A percentile compares a stretch with the other conserved stretches of the same genome.
Evolutionary conservation across 2,888 invertebrate species (phyloP).

Genomic region (Cepaea hortensis): DNA sequence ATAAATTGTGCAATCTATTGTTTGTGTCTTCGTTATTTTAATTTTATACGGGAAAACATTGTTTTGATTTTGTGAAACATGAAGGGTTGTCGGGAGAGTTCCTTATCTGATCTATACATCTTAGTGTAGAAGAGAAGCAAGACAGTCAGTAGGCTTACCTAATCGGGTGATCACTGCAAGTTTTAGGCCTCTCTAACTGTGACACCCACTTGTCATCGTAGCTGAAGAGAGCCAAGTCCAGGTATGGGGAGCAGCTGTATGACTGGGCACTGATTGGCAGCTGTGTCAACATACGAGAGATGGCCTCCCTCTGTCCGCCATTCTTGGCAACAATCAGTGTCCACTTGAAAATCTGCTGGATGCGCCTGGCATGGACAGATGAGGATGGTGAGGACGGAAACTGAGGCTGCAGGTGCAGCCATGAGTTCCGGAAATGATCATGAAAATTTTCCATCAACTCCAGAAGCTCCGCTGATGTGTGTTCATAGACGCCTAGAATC

Average conservation of each 20-base stretch:
- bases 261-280: conserved; percentile 96
- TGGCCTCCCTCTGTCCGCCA: conserved; percentile 92
- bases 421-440: conserved; percentile 93
- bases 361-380: conserved; percentile 86
- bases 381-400: conserved; percentile 94
- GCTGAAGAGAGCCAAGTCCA: conserved; percentile 92
- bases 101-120: neutral
- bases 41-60: too few relatives aligned
- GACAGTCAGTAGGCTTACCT: conserved; percentile 79
- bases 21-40: too few relatives aligned
- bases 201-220: conserved; percentile 98
- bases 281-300: conserved; percentile 90
- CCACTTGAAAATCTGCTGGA: conserved; percentile 87
- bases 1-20: too few relatives aligned
- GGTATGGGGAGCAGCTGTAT: conserved; percentile 92
- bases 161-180: conserved; percentile 93
- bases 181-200: conserved; percentile 94
- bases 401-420: conserved; percentile 83
- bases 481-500: conserved; percentile 90
- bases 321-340: conserved; percentile 92
- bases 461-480: conserved; percentile 89
- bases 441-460: conserved; percentile 92
- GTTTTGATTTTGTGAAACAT: too few relatives aligned
- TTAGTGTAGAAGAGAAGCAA: neutral
- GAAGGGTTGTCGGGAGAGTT: too few relatives aligned